phyloP scores from a whole-genome alignment of 2,888 invertebrate genomes.

The Monochamus alternatus region DNA sequence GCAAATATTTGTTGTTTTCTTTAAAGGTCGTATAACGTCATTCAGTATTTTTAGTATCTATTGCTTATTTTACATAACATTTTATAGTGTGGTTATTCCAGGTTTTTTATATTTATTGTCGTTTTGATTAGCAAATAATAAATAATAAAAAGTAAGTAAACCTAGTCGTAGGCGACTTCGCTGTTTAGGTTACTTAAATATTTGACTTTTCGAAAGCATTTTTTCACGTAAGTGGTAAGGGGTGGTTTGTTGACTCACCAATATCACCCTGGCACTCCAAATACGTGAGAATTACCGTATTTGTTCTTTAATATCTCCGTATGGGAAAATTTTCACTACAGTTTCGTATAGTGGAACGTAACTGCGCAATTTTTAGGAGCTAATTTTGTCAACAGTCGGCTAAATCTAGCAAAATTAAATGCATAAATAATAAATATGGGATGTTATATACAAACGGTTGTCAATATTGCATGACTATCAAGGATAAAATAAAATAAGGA shows the following conservation, averaged over 20 bases:
- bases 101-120: slow-evolving; percentile 20
- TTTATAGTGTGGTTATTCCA: slow-evolving; percentile 12
- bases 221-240: slow-evolving; percentile 24
- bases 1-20: slow-evolving; percentile 37
- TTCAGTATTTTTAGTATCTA: slow-evolving; percentile 27
- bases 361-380: not conserved
- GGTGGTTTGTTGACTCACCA: slow-evolving; percentile 25
- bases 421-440: not conserved
- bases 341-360: not conserved
- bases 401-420: slow-evolving; percentile 9
- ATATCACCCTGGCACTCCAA: slow-evolving; percentile 29
- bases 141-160: slow-evolving; percentile 10
- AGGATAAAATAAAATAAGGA: not conserved
- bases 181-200: slow-evolving; percentile 1
- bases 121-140: slow-evolving; percentile 11
- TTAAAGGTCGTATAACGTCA: slow-evolving; percentile 38
- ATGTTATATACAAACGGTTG: not conserved
- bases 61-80: slow-evolving; percentile 17
- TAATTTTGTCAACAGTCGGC: not conserved
- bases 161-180: not conserved
- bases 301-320: slow-evolving; percentile 9
- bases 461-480: not conserved
- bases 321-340: slow-evolving; percentile 8
- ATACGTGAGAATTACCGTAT: slow-evolving; percentile 34
- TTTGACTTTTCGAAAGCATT: not conserved